A percentile compares a stretch with the other conserved stretches of the same genome.
These are phyloP conservation scores for Auanema sp. DNA, from an alignment of 2,888 invertebrate species.

Conservation along the genomic window DNA sequence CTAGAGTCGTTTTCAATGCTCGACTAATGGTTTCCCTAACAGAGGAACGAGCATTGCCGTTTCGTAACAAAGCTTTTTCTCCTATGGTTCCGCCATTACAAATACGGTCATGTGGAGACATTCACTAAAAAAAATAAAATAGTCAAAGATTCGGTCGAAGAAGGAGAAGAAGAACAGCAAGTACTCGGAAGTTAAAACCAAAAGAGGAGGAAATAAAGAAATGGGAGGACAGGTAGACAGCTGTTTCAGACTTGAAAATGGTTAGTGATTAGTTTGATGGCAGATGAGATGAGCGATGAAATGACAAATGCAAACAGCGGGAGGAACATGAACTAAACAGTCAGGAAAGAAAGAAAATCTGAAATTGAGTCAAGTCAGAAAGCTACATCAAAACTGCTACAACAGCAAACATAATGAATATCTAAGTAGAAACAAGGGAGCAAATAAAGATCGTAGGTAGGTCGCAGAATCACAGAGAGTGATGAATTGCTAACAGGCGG, in stretches of 20 bases:
- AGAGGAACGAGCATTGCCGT: slow-evolving; percentile 23
- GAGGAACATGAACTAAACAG: background rate
- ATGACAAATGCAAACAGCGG: slow-evolving; percentile 1
- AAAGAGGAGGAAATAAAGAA: slow-evolving; percentile 13
- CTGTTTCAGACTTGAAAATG: slow-evolving; percentile 2
- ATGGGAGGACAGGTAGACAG: slow-evolving; percentile 11
- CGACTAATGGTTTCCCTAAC: slow-evolving; percentile 33
- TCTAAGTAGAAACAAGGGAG: background rate
- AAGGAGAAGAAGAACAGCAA: background rate
- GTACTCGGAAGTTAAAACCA: slow-evolving; percentile 8
- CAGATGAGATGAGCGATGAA: background rate
- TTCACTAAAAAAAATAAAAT: background rate
- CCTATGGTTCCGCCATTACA: slow-evolving; percentile 34
- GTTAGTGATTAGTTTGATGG: background rate
- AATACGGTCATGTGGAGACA: slow-evolving; percentile 24
- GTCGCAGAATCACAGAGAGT: slow-evolving; percentile 17
- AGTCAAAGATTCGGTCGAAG: background rate
- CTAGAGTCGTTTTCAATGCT: slow-evolving; percentile 33
- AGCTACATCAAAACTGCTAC: too few species aligned
- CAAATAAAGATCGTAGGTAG: background rate
- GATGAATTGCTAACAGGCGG: slow-evolving; percentile 23
- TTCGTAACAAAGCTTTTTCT: slow-evolving; percentile 33
- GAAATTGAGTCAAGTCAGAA: too few species aligned
- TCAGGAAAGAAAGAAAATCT: slow-evolving; percentile 2
- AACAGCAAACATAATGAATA: too few species aligned